phyloP scores from a whole-genome alignment of 2,888 invertebrate species.

The Pachydiplax longipennis region DNA sequence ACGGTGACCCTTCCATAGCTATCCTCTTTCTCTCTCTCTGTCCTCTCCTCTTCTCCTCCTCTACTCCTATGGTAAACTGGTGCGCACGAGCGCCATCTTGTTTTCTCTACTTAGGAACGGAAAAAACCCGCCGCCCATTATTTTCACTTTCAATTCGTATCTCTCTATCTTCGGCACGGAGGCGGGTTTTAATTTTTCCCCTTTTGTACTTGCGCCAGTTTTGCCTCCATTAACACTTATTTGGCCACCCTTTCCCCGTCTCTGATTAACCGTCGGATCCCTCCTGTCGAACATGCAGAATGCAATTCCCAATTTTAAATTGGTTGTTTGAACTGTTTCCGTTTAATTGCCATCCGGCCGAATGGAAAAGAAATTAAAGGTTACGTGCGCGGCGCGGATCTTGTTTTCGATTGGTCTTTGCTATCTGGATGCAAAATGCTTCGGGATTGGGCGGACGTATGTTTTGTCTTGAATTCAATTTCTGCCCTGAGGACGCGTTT shows the following conservation, averaged over 20 bases:
- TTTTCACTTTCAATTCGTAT: neutral
- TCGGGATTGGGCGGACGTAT: neutral
- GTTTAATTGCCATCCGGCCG: conserved; percentile 32
- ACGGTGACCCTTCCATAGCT: neutral
- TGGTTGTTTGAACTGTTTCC: conserved; percentile 40
- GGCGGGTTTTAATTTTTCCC: neutral
- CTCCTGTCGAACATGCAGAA: neutral
- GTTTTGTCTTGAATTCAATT: conserved; percentile 1
- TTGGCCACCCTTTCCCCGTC: neutral
- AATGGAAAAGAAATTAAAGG: conserved; percentile 38
- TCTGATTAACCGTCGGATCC: neutral
- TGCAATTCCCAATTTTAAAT: conserved; percentile 41
- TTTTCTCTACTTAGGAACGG: neutral
- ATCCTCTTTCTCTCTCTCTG: neutral
- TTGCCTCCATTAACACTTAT: neutral
- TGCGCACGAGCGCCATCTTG: neutral
- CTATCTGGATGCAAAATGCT: conserved; percentile 20
- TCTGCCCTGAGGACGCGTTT: neutral
- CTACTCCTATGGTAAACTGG: neutral
- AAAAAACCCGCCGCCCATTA: neutral
- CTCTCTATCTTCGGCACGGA: neutral
- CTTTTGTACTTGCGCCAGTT: neutral
- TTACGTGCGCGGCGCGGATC: conserved; percentile 6
- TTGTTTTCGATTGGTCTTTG: conserved; percentile 18
- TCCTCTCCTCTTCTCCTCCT: neutral